phyloP scores from a whole-genome alignment of 1,140 invertebrate species.

The Pantala flavescens region DNA sequence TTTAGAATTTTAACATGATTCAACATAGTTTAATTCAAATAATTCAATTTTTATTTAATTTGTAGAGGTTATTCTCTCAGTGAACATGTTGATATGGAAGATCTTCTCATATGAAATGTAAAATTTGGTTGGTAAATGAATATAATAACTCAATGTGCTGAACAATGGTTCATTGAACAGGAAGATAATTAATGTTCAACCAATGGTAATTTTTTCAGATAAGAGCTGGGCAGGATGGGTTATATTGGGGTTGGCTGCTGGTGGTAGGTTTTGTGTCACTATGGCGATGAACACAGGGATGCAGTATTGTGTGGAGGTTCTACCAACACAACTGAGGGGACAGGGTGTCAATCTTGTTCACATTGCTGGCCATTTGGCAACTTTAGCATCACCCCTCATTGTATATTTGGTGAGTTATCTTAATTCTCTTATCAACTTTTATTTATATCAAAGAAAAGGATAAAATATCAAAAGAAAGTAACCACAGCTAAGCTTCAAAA shows the following conservation, averaged over 20 bases:
- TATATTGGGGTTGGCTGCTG: conserved; percentile 40
- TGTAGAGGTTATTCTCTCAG: too few species aligned
- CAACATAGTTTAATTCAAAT: too few species aligned
- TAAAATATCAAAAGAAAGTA: too few species aligned
- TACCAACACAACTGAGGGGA: conserved; percentile 53
- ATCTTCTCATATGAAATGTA: too few species aligned
- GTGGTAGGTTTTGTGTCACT: conserved; percentile 51
- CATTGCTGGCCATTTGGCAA: conserved; percentile 45
- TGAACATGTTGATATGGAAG: too few species aligned
- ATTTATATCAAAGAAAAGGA: too few species aligned
- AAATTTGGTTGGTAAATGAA: too few species aligned
- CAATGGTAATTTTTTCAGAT: neutral
- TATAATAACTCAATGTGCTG: neutral
- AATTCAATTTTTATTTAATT: too few species aligned
- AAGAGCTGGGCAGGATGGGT: conserved; percentile 28
- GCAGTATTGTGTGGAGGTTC: conserved; percentile 54
- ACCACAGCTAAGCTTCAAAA: too few species aligned
- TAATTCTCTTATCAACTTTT: too few species aligned
- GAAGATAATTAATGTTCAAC: neutral
- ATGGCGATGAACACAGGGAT: conserved; percentile 52
- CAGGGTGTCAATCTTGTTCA: conserved; percentile 46
- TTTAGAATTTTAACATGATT: too few species aligned
- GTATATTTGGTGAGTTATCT: conserved; percentile 38
- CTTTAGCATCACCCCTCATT: conserved; percentile 47
- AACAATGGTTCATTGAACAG: neutral